A percentile compares a stretch with the other conserved stretches of the same genome.
These are phyloP conservation scores for Microctenopoma lineatum DNA, from an alignment of 2,797 vertebrate genomes.

Conservation along the genomic window DNA sequence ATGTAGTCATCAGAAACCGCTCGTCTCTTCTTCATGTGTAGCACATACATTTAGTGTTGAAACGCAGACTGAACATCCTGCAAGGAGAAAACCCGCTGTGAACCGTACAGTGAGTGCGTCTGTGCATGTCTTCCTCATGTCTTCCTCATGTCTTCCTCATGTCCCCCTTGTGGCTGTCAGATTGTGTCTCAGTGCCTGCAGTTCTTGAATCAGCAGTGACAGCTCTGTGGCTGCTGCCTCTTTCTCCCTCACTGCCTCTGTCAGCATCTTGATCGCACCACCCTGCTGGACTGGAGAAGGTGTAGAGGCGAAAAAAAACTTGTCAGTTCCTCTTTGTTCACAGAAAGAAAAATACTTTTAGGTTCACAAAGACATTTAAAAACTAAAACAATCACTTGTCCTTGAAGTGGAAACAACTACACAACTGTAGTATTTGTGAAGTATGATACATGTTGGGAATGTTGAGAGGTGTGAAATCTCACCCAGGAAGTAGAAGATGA, in stretches of 20 bases:
- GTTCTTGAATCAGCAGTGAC: conserved; percentile 77
- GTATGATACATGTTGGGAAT: not conserved
- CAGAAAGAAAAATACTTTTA: not conserved
- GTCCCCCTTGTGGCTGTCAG: conserved; percentile 64
- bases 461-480: not conserved
- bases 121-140: not conserved
- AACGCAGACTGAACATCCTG: not conserved
- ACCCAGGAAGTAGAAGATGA: conserved; percentile 85
- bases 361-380: not conserved
- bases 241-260: conserved; percentile 79
- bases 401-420: too few relatives aligned
- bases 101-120: not conserved
- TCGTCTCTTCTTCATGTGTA: not conserved
- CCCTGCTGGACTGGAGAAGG: conserved; percentile 87
- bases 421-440: too few relatives aligned
- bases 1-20: not conserved
- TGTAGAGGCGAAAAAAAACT: not conserved
- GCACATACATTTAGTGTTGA: not conserved
- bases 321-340: not conserved
- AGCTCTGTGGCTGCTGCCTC: conserved; percentile 82
- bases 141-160: conserved; percentile 32
- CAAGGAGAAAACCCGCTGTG: not conserved
- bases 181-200: conserved; percentile 76
- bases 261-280: conserved; percentile 81
- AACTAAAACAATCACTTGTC: not conserved